Conservation (phyloP, 2,113 vertebrate genomes). For the Sarotherodon lohbergeri region DNA sequence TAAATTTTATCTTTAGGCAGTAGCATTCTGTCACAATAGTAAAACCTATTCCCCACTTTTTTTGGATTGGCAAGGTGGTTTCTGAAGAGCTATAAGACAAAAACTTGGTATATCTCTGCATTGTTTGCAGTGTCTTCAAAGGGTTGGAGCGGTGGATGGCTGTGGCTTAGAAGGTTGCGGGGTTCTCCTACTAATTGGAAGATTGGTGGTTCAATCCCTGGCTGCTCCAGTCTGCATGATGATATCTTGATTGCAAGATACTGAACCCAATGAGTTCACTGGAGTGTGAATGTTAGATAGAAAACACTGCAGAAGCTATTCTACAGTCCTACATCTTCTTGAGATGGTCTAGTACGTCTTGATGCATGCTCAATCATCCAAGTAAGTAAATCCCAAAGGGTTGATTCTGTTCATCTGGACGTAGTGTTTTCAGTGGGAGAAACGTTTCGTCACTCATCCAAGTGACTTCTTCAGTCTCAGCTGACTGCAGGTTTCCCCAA, state of each 20-base stretch:
- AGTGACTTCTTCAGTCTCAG: not conserved
- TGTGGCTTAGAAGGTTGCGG: not conserved
- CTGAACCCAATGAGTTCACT: not conserved
- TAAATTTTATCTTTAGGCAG: not conserved
- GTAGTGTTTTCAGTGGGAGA: not conserved
- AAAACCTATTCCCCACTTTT: not conserved
- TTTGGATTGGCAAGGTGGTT: not conserved
- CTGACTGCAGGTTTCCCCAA: not conserved
- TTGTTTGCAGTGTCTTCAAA: not conserved
- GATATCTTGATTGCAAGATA: not conserved
- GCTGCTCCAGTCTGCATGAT: not conserved
- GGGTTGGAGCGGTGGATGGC: not conserved
- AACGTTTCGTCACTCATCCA: not conserved
- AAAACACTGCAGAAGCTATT: not conserved
- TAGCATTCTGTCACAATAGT: not conserved
- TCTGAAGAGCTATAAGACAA: not conserved
- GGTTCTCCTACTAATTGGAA: not conserved
- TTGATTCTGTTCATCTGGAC: not conserved
- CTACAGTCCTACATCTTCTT: not conserved
- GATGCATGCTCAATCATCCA: not conserved
- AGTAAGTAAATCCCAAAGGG: not conserved
- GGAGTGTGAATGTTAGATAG: not conserved
- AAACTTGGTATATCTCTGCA: not conserved
- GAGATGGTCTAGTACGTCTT: not conserved
- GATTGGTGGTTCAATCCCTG: not conserved